Percentiles rank a stretch among this genome's conserved stretches.
Conservation (phyloP, 2,888 invertebrate genomes). For the Ernsta delagoae region DNA sequence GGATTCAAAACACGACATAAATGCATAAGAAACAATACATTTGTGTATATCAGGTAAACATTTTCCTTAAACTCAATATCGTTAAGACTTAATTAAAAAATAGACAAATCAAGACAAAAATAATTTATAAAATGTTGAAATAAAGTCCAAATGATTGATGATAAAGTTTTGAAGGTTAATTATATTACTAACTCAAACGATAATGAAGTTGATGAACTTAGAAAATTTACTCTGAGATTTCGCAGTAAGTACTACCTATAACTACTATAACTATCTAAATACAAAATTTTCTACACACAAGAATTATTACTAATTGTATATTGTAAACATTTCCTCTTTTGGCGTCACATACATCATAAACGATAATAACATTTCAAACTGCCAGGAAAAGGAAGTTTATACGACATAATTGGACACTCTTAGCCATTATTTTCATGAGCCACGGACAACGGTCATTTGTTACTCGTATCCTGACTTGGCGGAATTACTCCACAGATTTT, state of each 20-base stretch:
- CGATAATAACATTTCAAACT: slow-evolving; percentile 30
- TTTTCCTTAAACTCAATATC: neutral
- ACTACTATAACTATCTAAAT: too few relatives aligned
- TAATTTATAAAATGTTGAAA: too few relatives aligned
- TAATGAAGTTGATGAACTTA: too few relatives aligned
- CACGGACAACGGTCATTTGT: slow-evolving; percentile 32
- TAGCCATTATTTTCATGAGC: slow-evolving; percentile 35
- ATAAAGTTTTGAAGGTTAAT: too few relatives aligned
- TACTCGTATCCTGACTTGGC: slow-evolving; percentile 32
- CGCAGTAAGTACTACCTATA: too few relatives aligned
- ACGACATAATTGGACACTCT: slow-evolving; percentile 35
- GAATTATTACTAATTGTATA: neutral
- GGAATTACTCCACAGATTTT: slow-evolving; percentile 34
- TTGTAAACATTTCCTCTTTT: neutral
- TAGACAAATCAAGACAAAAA: too few relatives aligned
- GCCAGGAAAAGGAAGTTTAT: slow-evolving; percentile 30
- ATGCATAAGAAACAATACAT: slow-evolving; percentile 13
- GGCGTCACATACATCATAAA: slow-evolving; percentile 26
- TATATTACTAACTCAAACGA: too few relatives aligned
- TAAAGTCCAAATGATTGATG: too few relatives aligned
- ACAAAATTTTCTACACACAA: too few relatives aligned
- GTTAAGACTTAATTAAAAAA: neutral
- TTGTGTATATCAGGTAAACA: neutral
- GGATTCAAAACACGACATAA: too few relatives aligned
- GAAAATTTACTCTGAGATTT: too few relatives aligned